Base-by-base conservation (phyloP, 2,113 vertebrate genomes). In the Anolis sagrei region DNA sequence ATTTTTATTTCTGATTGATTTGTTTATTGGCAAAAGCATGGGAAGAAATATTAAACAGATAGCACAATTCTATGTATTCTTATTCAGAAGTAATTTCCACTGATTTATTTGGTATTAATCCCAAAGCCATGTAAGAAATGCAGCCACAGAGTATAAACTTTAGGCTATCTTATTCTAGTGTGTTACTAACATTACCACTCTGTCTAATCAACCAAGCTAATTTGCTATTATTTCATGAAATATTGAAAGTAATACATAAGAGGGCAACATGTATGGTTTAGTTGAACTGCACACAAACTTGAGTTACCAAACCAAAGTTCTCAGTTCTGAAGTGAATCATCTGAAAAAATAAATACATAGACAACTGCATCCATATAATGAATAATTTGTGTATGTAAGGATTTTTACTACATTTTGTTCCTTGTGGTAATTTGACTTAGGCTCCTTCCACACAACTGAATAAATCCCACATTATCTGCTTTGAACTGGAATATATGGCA, bases 171-270 rank as follows among this genome's bases (percentile, higher is more conserved):
- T 23, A 68, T n/a, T 2, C 77, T 61, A 13, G 74, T 84, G 48
- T 44, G 29, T 25, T 62, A 19, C 16, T 68, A 25, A 27, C 11
- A 0, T 0, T 0, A 1, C 10, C 21, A 14, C 64, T 66, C 58
- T 49, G 18, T 25, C 89, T 83, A 81, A 36, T 21, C 21, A 66
- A 21, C 9, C 36, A 16, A 32, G 73, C 48, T 0, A n/a, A 66
- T 82, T 90, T 76, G 66, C 54, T 89, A 79, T 78, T 88, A 77
- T 91, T 93, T 90, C 58, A 39, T 83, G 51, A 85, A 58, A 39
- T 10, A 2, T 66, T 80, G 80, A 36, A 58, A 84, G 34, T 16
- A 75, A 83, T 8, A 72, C 58, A 82, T 88, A 51, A 39, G 9
- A 79, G 18, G 21, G 29, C n/a, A 36, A 25, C 4, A 3, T 27